These are phyloP conservation scores for Rhyacichthys aspro DNA, from an alignment of 2,797 vertebrate genomes.

Conservation along the genomic window DNA sequence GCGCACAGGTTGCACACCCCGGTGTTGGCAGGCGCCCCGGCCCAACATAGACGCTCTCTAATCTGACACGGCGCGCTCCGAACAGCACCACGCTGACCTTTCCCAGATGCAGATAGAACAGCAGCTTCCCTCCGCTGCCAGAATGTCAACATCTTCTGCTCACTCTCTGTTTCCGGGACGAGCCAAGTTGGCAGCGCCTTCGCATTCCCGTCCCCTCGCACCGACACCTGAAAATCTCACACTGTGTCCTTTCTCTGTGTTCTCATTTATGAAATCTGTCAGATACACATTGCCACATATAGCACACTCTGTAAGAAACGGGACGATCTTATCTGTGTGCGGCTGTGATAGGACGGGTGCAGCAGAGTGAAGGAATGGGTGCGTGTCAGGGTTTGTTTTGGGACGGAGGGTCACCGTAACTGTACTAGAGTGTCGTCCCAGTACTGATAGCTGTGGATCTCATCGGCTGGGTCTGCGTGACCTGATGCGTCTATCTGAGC, in stretches of 20 bases:
- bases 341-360: slow-evolving; percentile 39
- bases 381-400: slow-evolving; percentile 62
- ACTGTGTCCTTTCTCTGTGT: slow-evolving; percentile 18
- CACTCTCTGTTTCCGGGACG: slow-evolving; percentile 49
- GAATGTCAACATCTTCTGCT: slow-evolving; percentile 81
- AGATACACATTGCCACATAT: slow-evolving; percentile 25
- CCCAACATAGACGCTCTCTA: slow-evolving; percentile 17
- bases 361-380: slow-evolving; percentile 47
- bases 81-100: slow-evolving; percentile 76
- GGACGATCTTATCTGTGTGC: slow-evolving; percentile 43
- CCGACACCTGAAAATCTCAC: too few species aligned
- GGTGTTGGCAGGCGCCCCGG: slow-evolving; percentile 53
- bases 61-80: slow-evolving; percentile 39
- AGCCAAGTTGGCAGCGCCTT: slow-evolving; percentile 68
- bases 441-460: slow-evolving; percentile 42
- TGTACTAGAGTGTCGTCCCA: slow-evolving; percentile 62
- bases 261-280: slow-evolving; percentile 36
- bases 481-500: slow-evolving; percentile 44
- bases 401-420: slow-evolving; percentile 69
- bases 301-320: slow-evolving; percentile 17
- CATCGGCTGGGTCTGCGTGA: slow-evolving; percentile 54
- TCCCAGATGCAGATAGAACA: slow-evolving; percentile 75
- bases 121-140: slow-evolving; percentile 71
- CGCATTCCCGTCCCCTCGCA: slow-evolving; percentile 52
- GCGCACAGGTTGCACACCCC: slow-evolving; percentile 57